These are phyloP conservation scores for Florisuga fusca DNA, from an alignment of 2,797 vertebrate species.

Conservation along the genomic window DNA sequence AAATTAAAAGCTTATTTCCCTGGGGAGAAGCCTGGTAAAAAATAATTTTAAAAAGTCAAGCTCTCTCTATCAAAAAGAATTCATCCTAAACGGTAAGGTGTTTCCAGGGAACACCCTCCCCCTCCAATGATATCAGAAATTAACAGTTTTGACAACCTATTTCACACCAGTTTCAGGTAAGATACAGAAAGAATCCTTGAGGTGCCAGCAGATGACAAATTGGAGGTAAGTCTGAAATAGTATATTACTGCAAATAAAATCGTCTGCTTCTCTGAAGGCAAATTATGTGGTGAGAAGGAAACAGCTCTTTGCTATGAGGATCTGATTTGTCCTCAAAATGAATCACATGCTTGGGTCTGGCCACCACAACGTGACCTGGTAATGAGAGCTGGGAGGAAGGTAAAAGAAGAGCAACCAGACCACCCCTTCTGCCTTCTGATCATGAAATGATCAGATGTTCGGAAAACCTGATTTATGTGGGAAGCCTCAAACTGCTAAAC, in stretches of 20 bases:
- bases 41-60: neutral
- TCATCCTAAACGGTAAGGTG: neutral
- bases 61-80: neutral
- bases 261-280: neutral
- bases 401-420: neutral
- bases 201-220: neutral
- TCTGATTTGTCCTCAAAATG: neutral
- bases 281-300: neutral
- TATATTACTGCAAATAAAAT: neutral
- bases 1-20: neutral
- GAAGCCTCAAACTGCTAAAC: conserved; percentile 19
- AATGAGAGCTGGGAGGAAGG: neutral
- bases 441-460: conserved; percentile 18
- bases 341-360: neutral
- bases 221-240: neutral
- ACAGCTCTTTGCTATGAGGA: neutral
- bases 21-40: neutral
- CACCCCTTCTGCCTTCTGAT: conserved; percentile 35
- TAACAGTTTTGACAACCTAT: neutral
- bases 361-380: neutral
- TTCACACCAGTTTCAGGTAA: neutral
- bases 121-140: neutral
- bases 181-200: neutral
- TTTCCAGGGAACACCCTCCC: neutral
- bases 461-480: conserved; percentile 54